Evolutionary conservation across 2,888 invertebrate genomes (phyloP).

Genomic region (Nomada ruficornis): DNA sequence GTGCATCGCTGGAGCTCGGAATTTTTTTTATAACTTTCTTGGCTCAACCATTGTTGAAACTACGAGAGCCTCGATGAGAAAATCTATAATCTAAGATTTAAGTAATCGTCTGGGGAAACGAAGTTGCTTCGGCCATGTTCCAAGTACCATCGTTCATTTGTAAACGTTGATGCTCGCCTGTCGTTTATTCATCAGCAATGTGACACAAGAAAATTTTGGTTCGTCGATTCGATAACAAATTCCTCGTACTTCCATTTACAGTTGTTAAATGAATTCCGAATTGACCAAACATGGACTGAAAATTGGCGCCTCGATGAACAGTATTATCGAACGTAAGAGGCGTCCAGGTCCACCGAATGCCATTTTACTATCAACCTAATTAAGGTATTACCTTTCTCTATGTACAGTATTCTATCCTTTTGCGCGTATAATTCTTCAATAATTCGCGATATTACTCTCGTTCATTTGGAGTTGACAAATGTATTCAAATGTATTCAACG

Average conservation of each 20-base stretch:
- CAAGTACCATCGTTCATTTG: conserved; percentile 52
- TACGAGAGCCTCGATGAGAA: not conserved
- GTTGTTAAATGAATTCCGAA: not conserved
- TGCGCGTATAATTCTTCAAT: not conserved
- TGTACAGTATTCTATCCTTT: not conserved
- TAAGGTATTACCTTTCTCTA: not conserved
- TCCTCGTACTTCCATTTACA: conserved; percentile 27
- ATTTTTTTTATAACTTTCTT: too few species aligned
- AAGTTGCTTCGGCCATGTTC: not conserved
- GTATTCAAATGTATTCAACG: not conserved
- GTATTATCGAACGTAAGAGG: not conserved
- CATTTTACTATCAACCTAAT: not conserved
- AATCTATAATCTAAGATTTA: not conserved
- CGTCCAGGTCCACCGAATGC: not conserved
- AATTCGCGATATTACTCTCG: not conserved
- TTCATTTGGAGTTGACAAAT: too few species aligned
- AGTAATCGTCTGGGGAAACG: not conserved
- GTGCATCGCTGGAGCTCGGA: not conserved
- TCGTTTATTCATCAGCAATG: conserved; percentile 31
- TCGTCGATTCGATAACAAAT: conserved; percentile 50
- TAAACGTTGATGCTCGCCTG: conserved; percentile 37
- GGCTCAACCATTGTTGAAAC: too few species aligned
- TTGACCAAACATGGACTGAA: conserved; percentile 17
- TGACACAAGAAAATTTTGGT: conserved; percentile 38
- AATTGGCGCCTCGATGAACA: conserved; percentile 3